phyloP scores from a whole-genome alignment of 2,797 vertebrate species.

The Pithecia hirsuta region DNA sequence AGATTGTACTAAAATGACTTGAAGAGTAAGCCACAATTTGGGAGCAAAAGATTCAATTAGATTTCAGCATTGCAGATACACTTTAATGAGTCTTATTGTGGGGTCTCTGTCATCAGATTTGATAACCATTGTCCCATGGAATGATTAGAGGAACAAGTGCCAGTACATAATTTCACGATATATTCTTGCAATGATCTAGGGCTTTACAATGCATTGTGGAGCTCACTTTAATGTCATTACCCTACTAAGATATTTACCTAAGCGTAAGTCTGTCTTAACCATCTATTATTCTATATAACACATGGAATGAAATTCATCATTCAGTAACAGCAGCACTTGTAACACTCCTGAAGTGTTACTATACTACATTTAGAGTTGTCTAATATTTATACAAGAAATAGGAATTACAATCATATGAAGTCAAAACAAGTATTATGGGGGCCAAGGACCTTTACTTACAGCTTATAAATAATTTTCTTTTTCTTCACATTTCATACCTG shows the following conservation, averaged over 20 bases:
- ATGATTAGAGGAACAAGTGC: neutral
- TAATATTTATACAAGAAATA: neutral
- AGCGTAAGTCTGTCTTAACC: neutral
- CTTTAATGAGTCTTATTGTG: neutral
- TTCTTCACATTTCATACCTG: neutral
- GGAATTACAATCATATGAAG: neutral
- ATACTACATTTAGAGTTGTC: neutral
- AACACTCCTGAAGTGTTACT: neutral
- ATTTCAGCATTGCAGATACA: neutral
- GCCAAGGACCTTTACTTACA: neutral
- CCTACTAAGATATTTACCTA: slow-evolving; percentile 29
- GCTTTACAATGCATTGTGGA: neutral
- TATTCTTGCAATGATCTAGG: neutral
- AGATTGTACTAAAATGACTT: neutral
- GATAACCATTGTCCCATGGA: neutral
- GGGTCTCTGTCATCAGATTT: neutral
- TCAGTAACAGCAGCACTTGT: neutral
- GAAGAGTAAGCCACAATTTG: neutral
- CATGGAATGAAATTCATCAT: neutral
- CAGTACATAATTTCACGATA: neutral
- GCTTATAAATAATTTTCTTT: neutral
- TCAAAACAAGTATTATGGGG: neutral
- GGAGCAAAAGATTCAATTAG: neutral
- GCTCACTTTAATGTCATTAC: slow-evolving; percentile 35
- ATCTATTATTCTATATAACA: neutral